Evolutionary conservation across 2,113 vertebrate species (phyloP).

Genomic region (Pelmatolapia mariae): DNA sequence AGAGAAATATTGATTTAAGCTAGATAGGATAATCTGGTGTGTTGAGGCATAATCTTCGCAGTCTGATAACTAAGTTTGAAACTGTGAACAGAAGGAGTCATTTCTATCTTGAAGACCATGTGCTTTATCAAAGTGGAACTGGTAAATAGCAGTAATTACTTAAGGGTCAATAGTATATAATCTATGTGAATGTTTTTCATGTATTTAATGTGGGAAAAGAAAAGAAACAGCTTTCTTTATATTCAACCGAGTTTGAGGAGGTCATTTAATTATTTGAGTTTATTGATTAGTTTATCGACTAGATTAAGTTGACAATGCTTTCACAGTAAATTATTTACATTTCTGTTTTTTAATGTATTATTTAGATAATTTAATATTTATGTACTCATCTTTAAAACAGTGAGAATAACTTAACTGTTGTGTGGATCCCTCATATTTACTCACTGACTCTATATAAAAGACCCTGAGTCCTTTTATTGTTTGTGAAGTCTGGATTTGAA

Average conservation of each 20-base stretch:
- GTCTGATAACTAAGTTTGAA: neutral
- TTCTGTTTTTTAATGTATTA: neutral
- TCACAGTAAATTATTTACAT: neutral
- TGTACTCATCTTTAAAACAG: neutral
- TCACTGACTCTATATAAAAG: neutral
- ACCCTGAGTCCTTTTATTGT: neutral
- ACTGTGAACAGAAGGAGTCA: neutral
- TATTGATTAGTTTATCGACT: neutral
- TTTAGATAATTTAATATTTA: neutral
- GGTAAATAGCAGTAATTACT: neutral
- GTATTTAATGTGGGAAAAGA: neutral
- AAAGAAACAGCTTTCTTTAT: neutral
- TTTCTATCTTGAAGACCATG: neutral
- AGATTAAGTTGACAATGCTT: neutral
- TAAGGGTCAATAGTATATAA: neutral
- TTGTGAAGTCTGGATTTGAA: neutral
- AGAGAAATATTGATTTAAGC: neutral
- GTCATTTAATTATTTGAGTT: neutral
- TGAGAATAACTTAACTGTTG: neutral
- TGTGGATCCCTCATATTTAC: neutral
- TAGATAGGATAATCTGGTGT: neutral
- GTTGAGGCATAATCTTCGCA: neutral
- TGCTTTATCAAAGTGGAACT: neutral
- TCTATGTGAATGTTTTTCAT: neutral
- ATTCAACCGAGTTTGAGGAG: neutral